Base-by-base conservation (phyloP, 2,113 vertebrate genomes). In the Proteles cristata region DNA sequence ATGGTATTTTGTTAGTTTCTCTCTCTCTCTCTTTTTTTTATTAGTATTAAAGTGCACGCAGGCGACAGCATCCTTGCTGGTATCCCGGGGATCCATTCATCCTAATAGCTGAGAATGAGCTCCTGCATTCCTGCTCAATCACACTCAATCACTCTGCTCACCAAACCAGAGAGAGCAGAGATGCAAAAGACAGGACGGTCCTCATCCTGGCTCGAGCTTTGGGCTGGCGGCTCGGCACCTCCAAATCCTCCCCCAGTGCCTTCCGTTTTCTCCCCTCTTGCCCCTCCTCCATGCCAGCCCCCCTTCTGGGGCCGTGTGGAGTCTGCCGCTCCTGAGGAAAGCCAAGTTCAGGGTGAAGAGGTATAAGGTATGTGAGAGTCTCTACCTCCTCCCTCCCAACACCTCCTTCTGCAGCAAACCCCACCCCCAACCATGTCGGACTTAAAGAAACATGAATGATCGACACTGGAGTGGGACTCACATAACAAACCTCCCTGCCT, bases 1-100 rank as follows among this genome's bases (percentile, higher is more conserved):
- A 81, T 93, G 82, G 80, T 68, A 82, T 95, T 95, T 96, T 88
- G 95, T 95, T 86, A 69, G 83, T 92, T 88, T 93, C 53, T 21
- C 63, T 94, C 43, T 65, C 50, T 39, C 39, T 39, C 39, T 86
- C 7, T 50, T 71, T 50, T 81, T 66, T 21, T 39, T 77, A 61
- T 88, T 48, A 31, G 68, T 63, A 81, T 84, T 82, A 65, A 93
- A 80, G 93, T 4, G 4, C 61, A 10, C 0, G 1, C 88, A 81
- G 1, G 25, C 65, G 5, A 39, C 63, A 84, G 68, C 82, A 48
- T 86, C 97, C 79, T 94, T 0, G 0, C 68, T 81, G 73, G 80
- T 66, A 7, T 77, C 55, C 86, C 14, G 5, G 91, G 93, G 77
- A 87, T 48, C 88, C 83, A n/a, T 68, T 85, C 91, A 83, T 93